Conservation (phyloP, 23 tunicate species). For the Halocynthia roretzi region DNA sequence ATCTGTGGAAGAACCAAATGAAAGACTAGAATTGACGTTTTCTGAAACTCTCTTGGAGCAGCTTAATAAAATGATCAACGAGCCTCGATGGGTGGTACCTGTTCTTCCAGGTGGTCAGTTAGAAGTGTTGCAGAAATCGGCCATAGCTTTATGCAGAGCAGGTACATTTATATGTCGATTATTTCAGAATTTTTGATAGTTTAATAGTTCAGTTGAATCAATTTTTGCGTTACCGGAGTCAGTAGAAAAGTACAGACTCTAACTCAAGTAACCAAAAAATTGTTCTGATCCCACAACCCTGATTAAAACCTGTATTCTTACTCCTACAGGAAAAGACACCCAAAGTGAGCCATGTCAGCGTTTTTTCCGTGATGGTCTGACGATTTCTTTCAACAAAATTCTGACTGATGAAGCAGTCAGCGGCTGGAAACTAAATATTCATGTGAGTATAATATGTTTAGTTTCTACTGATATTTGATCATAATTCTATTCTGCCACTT, state of each 20-base stretch:
- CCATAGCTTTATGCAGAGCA: conserved; percentile 8
- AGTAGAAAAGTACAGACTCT: too few relatives aligned
- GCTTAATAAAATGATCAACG: conserved; percentile 21
- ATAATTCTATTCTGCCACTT: too few relatives aligned
- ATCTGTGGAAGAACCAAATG: conserved; percentile 1
- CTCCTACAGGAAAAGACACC: conserved; percentile 8
- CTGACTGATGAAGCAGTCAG: conserved; percentile 27
- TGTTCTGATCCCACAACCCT: too few relatives aligned
- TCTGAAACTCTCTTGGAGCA: conserved; percentile 11
- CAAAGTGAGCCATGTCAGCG: conserved; percentile 21
- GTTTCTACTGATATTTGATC: too few relatives aligned
- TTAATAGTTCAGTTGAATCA: too few relatives aligned
- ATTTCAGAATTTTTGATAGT: too few relatives aligned
- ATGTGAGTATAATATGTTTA: conserved; percentile 19
- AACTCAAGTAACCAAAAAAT: too few relatives aligned
- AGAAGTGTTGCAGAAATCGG: conserved; percentile 26
- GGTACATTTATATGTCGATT: background rate
- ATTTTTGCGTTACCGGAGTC: too few relatives aligned
- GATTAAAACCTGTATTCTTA: too few relatives aligned
- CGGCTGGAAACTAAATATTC: conserved; percentile 25
- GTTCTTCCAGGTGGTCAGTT: conserved; percentile 20
- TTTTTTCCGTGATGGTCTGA: conserved; percentile 24
- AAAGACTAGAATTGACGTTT: conserved; percentile 11
- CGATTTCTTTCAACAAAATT: conserved; percentile 24
- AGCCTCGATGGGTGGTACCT: conserved; percentile 29